Base-by-base conservation (phyloP, 2,888 invertebrate species). In the Drosophila putrida region DNA sequence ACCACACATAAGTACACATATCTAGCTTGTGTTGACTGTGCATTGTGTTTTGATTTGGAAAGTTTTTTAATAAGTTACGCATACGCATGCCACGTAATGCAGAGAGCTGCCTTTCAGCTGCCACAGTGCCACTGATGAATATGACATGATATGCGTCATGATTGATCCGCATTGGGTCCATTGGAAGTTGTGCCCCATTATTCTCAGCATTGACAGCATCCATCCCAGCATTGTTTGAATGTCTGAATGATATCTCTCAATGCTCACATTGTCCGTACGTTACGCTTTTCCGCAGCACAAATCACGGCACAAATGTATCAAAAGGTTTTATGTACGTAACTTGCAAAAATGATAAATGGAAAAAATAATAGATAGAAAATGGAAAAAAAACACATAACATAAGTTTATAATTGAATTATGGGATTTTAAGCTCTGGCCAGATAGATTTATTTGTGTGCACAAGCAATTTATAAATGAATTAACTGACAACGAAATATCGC, bases 21-120 rank as follows among this genome's bases (percentile, higher is more conserved):
- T 11, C 8, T 54, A 33, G 20, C 10, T 27, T 31, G 47, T 38
- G 15, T 28, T 38, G 27, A 43, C 27, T 13, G 13, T 25, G 43
- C 68, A 82, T 85, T 83, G 82, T 85, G 75, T 65, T 79, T 84
- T 80, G 84, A 83, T 84, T 80, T 75, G 67, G 71, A 83, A 85
- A 82, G 83, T 81, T 84, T 78, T 81, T 75, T 61, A 80, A 80
- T 72, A 85, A 81, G 80, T 82, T 82, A 77, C 81, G 75, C 66
- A 75, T 75, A 70, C 78, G 83, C 60, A 70, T 76, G 83, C 60
- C 67, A 44, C 64, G 49, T 65, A 38, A 27, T 11, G 13, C 49
- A 35, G 35, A 35, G 35, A 33, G 44, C 35, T 27, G 51, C 47
- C 44, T 63, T 67, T 67, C 27, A 55, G 25, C 33, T 62, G 74